Evolutionary conservation across 2,797 vertebrate genomes (phyloP).

Genomic region (Tokudaia tokunoshimensis): DNA sequence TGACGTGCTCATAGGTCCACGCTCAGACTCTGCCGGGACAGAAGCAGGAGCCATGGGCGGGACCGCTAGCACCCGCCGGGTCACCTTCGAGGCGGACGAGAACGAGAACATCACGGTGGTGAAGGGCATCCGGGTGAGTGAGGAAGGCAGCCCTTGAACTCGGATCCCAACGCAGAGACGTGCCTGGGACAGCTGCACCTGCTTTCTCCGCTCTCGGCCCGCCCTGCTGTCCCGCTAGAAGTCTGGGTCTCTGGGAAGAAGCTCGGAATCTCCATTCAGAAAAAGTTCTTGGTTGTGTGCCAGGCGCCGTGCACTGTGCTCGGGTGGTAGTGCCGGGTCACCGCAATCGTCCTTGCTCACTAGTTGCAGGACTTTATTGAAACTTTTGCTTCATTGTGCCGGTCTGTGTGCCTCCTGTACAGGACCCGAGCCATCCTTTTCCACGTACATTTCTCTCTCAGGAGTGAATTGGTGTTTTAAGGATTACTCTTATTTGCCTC

Average conservation of each 20-base stretch:
- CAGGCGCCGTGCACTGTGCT: background rate
- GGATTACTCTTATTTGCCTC: background rate
- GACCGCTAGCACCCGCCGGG: slow-evolving; percentile 92
- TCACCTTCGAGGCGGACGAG: slow-evolving; percentile 97
- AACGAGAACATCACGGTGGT: slow-evolving; percentile 97
- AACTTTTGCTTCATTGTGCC: background rate
- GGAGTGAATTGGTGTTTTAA: background rate
- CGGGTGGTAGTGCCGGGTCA: background rate
- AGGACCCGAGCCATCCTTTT: background rate
- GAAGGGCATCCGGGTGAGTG: slow-evolving; percentile 99
- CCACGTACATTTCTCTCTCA: background rate
- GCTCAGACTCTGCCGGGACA: slow-evolving; percentile 28
- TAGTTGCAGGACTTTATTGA: background rate
- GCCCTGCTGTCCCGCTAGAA: background rate
- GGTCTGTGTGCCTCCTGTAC: background rate
- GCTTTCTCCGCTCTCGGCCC: background rate
- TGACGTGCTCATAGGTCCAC: background rate
- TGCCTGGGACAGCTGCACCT: background rate
- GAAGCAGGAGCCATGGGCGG: slow-evolving; percentile 92
- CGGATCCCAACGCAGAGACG: background rate
- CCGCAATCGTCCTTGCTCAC: background rate
- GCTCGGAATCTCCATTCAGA: slow-evolving; percentile 19
- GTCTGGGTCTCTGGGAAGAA: slow-evolving; percentile 47
- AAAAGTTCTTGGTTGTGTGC: background rate
- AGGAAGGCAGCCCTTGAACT: slow-evolving; percentile 19